Base-by-base conservation (phyloP, 2,888 invertebrate genomes). In the Spisula subtruncata region DNA sequence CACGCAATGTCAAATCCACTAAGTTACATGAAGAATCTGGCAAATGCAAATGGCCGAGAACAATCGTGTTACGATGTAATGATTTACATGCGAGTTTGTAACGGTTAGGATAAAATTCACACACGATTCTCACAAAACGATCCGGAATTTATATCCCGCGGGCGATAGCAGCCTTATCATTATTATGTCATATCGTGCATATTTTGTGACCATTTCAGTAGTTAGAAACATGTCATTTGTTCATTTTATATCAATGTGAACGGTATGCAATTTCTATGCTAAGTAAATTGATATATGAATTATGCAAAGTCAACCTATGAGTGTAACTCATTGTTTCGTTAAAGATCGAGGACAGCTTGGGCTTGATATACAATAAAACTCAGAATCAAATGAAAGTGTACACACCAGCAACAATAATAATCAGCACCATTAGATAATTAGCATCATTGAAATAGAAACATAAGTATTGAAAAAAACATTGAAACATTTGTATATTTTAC, bases 121-220 rank as follows among this genome's bases (percentile, higher is more conserved):
- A 75, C 75, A 75, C 75, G 25, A 81, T 81, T 81, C 81, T 32
- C 54, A 32, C 54, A 25, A 20, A 51, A 85, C 79, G 29, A 80
- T 85, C 79, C 14, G 54, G 46, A 56, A 71, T 82, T 85, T 85
- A 85, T 80, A 80, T 79, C 56, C 20, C n/a, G 18, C 20, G 25
- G 29, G 32, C 54, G 32, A 54, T 85, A 85, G 80, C 51, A 85
- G 35, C 35, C n/a, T 56, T 85, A 85, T 85, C 54, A 85, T 85
- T 85, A 85, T 85, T 79, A 54, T 80, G 85, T 80, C 85, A 85
- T 85, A 85, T 85, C 41, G 56, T 79, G 85, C 85, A 85, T 85
- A 85, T 85, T 85, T 85, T 79, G 51, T 32, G 80, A 41, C 85
- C 32, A 79, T 80, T 81, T 81, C 29, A 41, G 32, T 75, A 18